Evolutionary conservation across 1,140 invertebrate genomes (phyloP), one percentile per base, ranked within the genome.

Genomic region (Trichogramma pretiosum): DNA sequence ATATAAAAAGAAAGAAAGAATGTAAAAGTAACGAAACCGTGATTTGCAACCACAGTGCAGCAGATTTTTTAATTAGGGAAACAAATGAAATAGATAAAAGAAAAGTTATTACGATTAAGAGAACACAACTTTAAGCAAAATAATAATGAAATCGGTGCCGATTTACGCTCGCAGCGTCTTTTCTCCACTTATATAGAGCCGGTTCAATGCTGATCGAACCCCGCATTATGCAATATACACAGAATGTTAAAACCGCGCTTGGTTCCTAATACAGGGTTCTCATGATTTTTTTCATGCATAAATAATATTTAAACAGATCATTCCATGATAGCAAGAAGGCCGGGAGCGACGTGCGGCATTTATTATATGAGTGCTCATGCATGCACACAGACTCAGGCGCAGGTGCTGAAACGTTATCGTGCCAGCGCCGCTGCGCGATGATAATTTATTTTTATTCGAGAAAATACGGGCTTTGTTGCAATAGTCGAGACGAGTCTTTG

Each of bases 41-140:
- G 65, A 70, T 70, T 65, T n/a, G 67, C 62, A 63, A 68, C 44
- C 28, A 38, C 59, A 61, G 63, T 67, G 65, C 66, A 68, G 65
- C 65, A 61, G 58, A 67, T 68, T 66, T n/a, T n/a, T n/a, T 58
- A 67, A 66, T 62, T 62, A 42, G 36, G 28, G 34, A 19, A 45
- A 40, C 35, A 22, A 50, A 50, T 28, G 22, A 46, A 50, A 45
- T 45, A 40, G 30, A 14, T n/a, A 42, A 28, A 37, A 39, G 30
- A 32, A 23, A 37, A 34, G 21, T 41, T 32, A 23, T 16, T 34
- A 50, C 43, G 38, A 47, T 26, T 35, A 40, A 62, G 53, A 56
- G 52, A 49, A 50, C 55, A 61, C 55, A 50, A 58, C 60, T 61
- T 45, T 58, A 61, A 60, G 56, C 61, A 60, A 58, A 63, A 57